Evolutionary conservation across 2,797 vertebrate genomes (phyloP), one percentile per base, ranked within the genome.

Genomic region (Clarias pachynema): DNA sequence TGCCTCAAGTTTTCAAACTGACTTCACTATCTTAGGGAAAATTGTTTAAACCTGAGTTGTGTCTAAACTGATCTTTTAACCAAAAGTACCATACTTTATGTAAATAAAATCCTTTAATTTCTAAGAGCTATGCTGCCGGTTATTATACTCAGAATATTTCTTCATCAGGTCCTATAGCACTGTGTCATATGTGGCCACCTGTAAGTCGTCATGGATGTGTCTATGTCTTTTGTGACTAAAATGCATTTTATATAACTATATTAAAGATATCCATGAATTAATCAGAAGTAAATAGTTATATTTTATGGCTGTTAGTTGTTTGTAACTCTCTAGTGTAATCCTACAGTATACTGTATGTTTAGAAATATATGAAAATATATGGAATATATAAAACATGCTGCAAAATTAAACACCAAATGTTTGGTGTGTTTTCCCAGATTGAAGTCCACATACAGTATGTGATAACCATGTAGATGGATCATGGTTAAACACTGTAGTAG

Each of bases 161-260:
- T 80, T 75, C 57, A 37, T 69, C 70, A 81, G 70, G 69, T 75
- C 84, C 22, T 72, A 37, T 57, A 75, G 24, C 34, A 77, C 37
- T 75, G 80, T 86, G 81, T 86, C 20, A 1, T 84, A 49, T 44
- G 49, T 82, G 68, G 79, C 59, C 31, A 62, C 77, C 18, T 81
- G 34, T 78, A 82, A 81, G 40, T 29, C 34, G 24, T 31, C 24
- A 81, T 84, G 63, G 26, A 69, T 26, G 82, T 84, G 82, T 66
- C 29, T 66, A 44, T 81, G 81, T 85, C 57, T 83, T 82, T 63
- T 87, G 84, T 82, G 82, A 80, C 75, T 80, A 18, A 86, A 34
- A 44, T 34, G 34, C 85, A 85, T 89, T 89, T 86, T 84, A 59
- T 88, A 87, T 84, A 57, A 60, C 66, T 77, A 34, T 66, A 81